Percentiles rank a stretch among this genome's conserved stretches.
phyloP scores from a whole-genome alignment of 1,140 invertebrate species.

The Planococcus citri region DNA sequence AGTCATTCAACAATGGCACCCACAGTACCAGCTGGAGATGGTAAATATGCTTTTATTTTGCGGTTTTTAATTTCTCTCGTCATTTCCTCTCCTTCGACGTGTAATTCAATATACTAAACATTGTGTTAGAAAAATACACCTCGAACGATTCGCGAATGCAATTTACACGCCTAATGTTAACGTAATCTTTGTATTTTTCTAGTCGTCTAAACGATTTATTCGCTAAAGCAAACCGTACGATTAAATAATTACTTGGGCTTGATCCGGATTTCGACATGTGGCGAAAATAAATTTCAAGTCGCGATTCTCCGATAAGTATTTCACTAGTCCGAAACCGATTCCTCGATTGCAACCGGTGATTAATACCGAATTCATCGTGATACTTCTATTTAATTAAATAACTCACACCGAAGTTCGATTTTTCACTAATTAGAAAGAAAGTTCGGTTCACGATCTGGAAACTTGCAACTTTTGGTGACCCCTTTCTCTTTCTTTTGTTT shows the following conservation, averaged over 20 bases:
- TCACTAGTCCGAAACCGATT: slow-evolving; percentile 69
- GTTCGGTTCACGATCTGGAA: not conserved
- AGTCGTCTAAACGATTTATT: no score
- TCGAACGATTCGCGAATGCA: no score
- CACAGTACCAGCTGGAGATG: slow-evolving; percentile 2
- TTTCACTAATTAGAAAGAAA: not conserved
- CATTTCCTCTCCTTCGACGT: no score
- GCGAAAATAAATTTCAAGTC: slow-evolving; percentile 48
- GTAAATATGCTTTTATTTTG: not conserved
- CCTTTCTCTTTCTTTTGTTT: not conserved
- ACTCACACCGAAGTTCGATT: not conserved
- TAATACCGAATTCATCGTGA: slow-evolving; percentile 58
- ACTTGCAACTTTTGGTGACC: not conserved
- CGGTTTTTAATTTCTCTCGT: not conserved
- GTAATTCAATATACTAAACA: no score
- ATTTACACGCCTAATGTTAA: no score
- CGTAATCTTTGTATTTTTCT: no score
- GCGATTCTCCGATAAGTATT: slow-evolving; percentile 40
- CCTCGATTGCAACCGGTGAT: slow-evolving; percentile 82
- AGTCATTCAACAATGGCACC: slow-evolving; percentile 10
- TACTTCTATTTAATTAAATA: not conserved
- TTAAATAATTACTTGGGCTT: slow-evolving; percentile 36
- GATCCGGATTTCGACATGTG: slow-evolving; percentile 52
- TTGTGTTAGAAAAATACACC: no score
- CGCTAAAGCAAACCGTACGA: no score